A percentile compares a stretch with the other conserved stretches of the same genome.
These are phyloP conservation scores for Tipula confusa DNA, from an alignment of 2,888 invertebrate species.

Conservation along the genomic window DNA sequence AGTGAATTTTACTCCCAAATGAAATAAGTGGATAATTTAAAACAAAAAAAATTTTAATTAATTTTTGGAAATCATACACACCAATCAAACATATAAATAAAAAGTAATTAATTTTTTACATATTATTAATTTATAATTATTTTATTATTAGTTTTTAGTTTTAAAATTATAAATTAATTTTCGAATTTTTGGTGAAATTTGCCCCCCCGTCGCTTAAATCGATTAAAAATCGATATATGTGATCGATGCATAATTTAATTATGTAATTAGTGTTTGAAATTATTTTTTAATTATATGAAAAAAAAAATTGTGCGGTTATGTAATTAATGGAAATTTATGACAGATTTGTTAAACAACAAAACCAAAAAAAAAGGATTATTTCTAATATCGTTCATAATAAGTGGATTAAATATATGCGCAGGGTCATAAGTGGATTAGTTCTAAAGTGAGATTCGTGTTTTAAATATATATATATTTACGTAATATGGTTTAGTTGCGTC, in stretches of 20 bases:
- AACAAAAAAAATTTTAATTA: background rate
- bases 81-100: background rate
- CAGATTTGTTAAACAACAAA: background rate
- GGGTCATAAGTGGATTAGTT: background rate
- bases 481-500: background rate
- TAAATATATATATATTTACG: background rate
- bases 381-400: background rate
- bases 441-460: background rate
- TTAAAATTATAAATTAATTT: background rate
- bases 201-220: slow-evolving; percentile 12
- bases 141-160: slow-evolving; percentile 1
- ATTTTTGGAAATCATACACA: background rate
- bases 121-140: background rate
- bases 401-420: background rate
- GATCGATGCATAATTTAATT: background rate
- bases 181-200: slow-evolving; percentile 7
- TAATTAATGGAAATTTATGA: background rate
- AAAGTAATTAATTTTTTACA: slow-evolving; percentile 12
- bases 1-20: slow-evolving; percentile 9
- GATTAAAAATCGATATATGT: slow-evolving; percentile 9
- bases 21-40: background rate
- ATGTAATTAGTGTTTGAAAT: slow-evolving; percentile 9
- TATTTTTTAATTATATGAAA: background rate
- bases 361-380: background rate
- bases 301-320: background rate